phyloP scores from a whole-genome alignment of 2,113 vertebrate species.

The Siniperca chuatsi region DNA sequence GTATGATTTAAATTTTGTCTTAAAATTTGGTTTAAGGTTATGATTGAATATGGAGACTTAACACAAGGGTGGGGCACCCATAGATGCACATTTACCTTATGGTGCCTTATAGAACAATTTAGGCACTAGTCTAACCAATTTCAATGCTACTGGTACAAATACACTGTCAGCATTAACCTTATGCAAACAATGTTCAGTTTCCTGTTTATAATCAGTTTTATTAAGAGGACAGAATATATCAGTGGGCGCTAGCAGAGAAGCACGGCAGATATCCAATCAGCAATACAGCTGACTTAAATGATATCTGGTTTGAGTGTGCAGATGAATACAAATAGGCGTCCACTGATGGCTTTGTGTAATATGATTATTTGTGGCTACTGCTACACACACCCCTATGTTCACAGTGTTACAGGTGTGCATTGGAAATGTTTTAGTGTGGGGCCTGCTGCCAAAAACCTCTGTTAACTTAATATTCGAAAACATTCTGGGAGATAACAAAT shows the following conservation, averaged over 20 bases:
- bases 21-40: background rate
- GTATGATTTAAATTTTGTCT: background rate
- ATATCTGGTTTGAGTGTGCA: constrained; percentile 1
- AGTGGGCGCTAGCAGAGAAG: background rate
- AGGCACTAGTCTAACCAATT: background rate
- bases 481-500: background rate
- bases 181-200: background rate
- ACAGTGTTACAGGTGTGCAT: background rate
- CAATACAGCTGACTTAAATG: background rate
- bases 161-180: background rate
- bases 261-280: background rate
- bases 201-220: background rate
- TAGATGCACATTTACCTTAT: background rate
- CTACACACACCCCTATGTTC: background rate
- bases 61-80: background rate
- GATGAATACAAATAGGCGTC: constrained; percentile 11
- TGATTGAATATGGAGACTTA: background rate
- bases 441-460: background rate
- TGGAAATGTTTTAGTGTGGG: background rate
- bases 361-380: background rate
- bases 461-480: background rate
- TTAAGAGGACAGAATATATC: background rate
- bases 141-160: background rate
- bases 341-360: constrained; percentile 4
- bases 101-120: background rate